A percentile compares a stretch with the other conserved stretches of the same genome.
phyloP scores from a whole-genome alignment of 2,113 vertebrate genomes.

The Antidorcas marsupialis region DNA sequence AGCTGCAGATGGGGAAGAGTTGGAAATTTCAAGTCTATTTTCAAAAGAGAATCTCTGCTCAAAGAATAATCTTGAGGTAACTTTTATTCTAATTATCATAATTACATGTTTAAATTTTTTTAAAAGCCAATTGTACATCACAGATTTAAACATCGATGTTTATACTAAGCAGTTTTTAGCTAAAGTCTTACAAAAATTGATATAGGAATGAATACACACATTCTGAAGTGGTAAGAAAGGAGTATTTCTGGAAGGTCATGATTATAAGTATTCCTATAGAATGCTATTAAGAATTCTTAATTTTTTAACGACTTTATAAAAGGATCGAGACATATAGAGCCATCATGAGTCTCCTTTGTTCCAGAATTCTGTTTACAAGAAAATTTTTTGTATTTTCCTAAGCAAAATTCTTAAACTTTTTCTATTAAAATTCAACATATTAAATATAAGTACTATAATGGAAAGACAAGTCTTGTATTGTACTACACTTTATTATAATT shows the following conservation, averaged over 20 bases:
- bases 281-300: background rate
- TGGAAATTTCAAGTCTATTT: conserved; percentile 17
- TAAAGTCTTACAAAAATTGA: background rate
- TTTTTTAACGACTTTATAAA: background rate
- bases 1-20: background rate
- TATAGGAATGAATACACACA: background rate
- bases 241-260: background rate
- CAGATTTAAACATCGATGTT: background rate
- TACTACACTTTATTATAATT: background rate
- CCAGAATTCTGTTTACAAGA: background rate
- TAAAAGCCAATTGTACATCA: background rate
- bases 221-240: background rate
- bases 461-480: background rate
- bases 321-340: background rate
- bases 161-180: background rate
- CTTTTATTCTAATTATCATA: background rate
- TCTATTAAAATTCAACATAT: background rate
- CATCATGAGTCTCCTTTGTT: background rate
- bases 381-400: background rate
- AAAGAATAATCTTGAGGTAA: background rate
- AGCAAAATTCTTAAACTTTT: background rate
- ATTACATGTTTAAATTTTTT: background rate
- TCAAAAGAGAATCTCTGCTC: background rate
- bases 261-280: background rate
- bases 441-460: background rate